Conservation (phyloP, 2,888 invertebrate species). For the Balanococcus diminutus region DNA sequence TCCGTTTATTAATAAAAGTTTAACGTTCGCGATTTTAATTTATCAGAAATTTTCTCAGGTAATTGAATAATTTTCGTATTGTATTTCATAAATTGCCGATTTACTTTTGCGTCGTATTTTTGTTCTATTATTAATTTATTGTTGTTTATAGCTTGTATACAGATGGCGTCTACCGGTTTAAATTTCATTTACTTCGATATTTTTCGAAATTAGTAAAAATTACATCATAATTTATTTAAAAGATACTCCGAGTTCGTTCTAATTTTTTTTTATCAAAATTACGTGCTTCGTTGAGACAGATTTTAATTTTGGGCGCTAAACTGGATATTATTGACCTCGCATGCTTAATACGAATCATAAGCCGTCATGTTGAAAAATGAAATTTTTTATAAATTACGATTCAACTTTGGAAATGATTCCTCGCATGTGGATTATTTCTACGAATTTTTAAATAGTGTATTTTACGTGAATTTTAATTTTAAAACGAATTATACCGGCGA, state of each 20-base stretch:
- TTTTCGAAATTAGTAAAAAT: neutral
- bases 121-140: slow-evolving; percentile 4
- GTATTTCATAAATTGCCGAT: neutral
- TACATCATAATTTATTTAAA: neutral
- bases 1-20: neutral
- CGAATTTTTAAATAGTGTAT: too few species aligned
- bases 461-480: too few species aligned
- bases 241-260: neutral
- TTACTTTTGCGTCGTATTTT: neutral
- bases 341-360: too few species aligned
- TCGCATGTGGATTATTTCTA: too few species aligned
- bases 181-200: neutral
- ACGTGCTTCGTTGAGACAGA: neutral
- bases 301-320: too few species aligned
- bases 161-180: slow-evolving; percentile 51
- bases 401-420: too few species aligned
- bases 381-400: too few species aligned
- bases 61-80: neutral
- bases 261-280: neutral
- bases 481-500: too few species aligned
- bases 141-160: neutral
- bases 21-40: neutral
- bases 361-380: too few species aligned
- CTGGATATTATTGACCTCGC: too few species aligned
- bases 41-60: neutral